These are phyloP conservation scores for Proteles cristata DNA, from an alignment of 2,113 vertebrate species.

Conservation along the genomic window DNA sequence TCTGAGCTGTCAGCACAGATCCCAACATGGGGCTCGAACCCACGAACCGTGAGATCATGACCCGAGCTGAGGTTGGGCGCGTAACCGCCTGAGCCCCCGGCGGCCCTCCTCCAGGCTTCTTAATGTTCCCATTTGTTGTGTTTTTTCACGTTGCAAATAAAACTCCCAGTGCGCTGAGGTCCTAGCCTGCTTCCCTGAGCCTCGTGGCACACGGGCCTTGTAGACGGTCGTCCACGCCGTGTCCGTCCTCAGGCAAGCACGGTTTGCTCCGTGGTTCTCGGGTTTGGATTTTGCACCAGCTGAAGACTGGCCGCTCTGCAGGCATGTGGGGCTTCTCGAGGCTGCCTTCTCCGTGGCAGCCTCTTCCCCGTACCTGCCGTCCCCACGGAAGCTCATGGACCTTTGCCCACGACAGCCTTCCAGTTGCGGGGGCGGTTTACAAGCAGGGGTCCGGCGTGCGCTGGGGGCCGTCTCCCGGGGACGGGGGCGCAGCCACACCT, in stretches of 20 bases:
- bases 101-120: not conserved
- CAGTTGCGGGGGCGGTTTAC: rapidly evolving
- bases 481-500: rapidly evolving
- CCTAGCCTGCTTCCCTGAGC: not conserved
- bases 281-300: not conserved
- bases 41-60: no score
- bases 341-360: not conserved
- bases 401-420: not conserved
- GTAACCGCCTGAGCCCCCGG: no score
- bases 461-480: rapidly evolving
- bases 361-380: not conserved
- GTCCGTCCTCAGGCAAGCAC: rapidly evolving
- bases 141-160: not conserved
- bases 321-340: rapidly evolving
- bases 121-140: not conserved
- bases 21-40: no score
- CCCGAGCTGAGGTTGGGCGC: no score
- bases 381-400: not conserved
- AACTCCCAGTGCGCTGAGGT: rapidly evolving
- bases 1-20: no score
- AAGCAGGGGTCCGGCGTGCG: rapidly evolving
- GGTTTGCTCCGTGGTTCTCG: rapidly evolving
- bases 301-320: no score
- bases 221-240: rapidly evolving
- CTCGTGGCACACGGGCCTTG: rapidly evolving